phyloP scores from a whole-genome alignment of 2,113 vertebrate species.

The Bungarus multicinctus region DNA sequence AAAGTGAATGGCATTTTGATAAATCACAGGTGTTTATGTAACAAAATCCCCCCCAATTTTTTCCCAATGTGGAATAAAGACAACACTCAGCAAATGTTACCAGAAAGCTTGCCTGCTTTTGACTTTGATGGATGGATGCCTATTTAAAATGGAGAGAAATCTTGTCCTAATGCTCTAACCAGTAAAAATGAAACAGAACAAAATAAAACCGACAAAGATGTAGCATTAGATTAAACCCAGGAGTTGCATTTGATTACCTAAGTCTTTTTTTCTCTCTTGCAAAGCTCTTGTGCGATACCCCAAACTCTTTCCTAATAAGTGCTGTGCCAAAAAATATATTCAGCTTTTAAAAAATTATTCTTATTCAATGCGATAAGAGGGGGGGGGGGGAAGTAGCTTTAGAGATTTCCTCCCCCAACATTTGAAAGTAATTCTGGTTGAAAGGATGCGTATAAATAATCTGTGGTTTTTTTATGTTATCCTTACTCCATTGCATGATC shows the following conservation, averaged over 20 bases:
- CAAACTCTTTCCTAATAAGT: neutral
- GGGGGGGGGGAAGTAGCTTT: neutral
- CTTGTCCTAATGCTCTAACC: conserved; percentile 12
- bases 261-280: neutral
- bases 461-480: neutral
- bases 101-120: conserved; percentile 19
- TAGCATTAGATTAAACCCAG: neutral
- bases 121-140: conserved; percentile 31
- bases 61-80: neutral
- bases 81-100: conserved; percentile 29
- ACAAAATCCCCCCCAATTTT: neutral
- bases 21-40: conserved; percentile 39
- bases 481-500: neutral
- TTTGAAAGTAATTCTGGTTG: neutral
- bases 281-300: neutral
- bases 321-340: neutral
- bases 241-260: neutral
- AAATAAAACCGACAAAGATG: neutral
- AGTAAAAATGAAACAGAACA: neutral
- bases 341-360: neutral
- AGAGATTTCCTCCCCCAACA: neutral
- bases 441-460: neutral
- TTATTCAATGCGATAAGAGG: neutral
- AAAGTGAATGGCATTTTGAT: conserved; percentile 47
- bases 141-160: conserved; percentile 35